phyloP scores from a whole-genome alignment of 30 jellyfish, hydroid and myxozoan species.

The Pseudorhiza aurosa region DNA sequence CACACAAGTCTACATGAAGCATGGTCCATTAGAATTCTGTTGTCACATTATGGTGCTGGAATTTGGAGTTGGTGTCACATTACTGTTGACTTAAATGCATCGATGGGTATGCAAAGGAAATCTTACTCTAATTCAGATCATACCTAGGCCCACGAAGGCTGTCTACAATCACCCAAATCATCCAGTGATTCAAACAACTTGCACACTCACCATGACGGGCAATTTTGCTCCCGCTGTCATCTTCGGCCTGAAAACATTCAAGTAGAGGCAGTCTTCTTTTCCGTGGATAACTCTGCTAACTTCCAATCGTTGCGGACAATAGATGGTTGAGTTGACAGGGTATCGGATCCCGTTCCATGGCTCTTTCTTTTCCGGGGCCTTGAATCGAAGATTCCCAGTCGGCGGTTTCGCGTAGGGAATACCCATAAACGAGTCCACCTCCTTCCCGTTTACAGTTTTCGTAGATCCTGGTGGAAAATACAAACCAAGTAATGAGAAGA shows the following conservation, averaged over 20 bases:
- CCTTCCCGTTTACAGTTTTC: not conserved
- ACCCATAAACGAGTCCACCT: conserved; percentile 7
- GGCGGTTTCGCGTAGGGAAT: conserved; percentile 39
- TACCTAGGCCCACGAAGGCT: too few species aligned
- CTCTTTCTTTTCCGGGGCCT: not conserved
- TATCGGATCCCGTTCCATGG: not conserved
- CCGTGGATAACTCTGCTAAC: not conserved
- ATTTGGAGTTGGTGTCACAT: too few species aligned
- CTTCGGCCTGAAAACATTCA: conserved; percentile 2
- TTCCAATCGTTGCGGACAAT: not conserved
- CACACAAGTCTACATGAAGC: too few species aligned
- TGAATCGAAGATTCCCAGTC: conserved; percentile 14
- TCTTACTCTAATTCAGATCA: too few species aligned
- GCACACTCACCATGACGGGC: conserved; percentile 10
- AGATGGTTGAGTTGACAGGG: not conserved
- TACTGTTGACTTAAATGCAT: too few species aligned
- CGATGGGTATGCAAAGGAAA: too few species aligned
- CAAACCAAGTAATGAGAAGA: too few species aligned
- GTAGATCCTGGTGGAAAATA: not conserved
- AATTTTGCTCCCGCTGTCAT: not conserved
- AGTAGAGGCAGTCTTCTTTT: conserved; percentile 19
- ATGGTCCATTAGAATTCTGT: too few species aligned
- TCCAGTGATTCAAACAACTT: too few species aligned
- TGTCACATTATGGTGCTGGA: too few species aligned
- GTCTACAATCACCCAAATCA: too few species aligned